Percentiles rank a stretch among this genome's conserved stretches.
These are phyloP conservation scores for Lasioglossum leucozonium DNA, from an alignment of 2,888 invertebrate species.

Conservation along the genomic window DNA sequence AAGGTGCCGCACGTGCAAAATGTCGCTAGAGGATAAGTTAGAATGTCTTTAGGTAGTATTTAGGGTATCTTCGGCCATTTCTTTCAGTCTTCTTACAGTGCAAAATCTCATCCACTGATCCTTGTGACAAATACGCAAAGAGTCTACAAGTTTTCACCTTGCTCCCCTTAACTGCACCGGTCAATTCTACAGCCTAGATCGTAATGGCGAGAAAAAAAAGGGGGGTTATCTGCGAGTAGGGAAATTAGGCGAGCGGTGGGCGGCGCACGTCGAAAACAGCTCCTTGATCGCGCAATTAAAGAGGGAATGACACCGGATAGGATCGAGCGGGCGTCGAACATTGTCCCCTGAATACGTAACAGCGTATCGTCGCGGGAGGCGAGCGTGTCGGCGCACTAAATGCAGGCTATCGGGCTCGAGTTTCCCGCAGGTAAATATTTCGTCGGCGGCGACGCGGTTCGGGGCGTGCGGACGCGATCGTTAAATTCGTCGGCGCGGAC, in stretches of 20 bases:
- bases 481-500: constrained; percentile 66
- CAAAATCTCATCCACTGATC: not conserved
- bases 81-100: not conserved
- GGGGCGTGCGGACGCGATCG: constrained; percentile 55
- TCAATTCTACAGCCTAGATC: not conserved
- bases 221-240: not conserved
- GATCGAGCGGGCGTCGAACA: constrained; percentile 22
- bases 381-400: constrained; percentile 45
- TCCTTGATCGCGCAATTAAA: constrained; percentile 47
- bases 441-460: constrained; percentile 58
- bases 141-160: no score
- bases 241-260: not conserved
- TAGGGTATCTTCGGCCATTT: no score
- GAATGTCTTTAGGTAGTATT: no score
- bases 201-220: not conserved
- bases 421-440: constrained; percentile 70
- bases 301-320: constrained; percentile 38
- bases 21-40: not conserved
- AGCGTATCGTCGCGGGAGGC: constrained; percentile 10
- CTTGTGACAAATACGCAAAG: no score
- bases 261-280: not conserved
- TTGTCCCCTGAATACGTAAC: constrained; percentile 49
- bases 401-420: constrained; percentile 48
- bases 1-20: not conserved
- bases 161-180: not conserved